A percentile compares a stretch with the other conserved stretches of the same genome.
Evolutionary conservation across 1,140 invertebrate species (phyloP).

Genomic region (Bombyx mandarina): DNA sequence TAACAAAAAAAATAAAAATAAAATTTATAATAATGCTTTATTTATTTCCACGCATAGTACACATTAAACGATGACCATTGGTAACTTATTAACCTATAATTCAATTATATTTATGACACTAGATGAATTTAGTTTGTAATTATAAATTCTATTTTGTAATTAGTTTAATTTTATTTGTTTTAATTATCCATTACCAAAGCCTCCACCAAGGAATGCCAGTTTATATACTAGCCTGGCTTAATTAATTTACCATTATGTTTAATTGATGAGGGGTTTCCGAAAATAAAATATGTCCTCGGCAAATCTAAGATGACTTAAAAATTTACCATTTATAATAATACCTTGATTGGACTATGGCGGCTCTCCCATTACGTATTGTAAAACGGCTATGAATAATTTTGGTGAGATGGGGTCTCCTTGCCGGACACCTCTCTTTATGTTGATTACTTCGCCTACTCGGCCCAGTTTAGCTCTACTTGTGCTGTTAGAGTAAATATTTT

Average conservation of each 20-base stretch:
- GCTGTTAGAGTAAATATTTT: slow-evolving; percentile 18
- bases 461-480: slow-evolving; percentile 20
- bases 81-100: no score
- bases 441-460: slow-evolving; percentile 8
- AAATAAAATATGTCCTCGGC: slow-evolving; percentile 11
- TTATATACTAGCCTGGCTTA: slow-evolving; percentile 13
- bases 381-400: slow-evolving; percentile 19
- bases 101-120: no score
- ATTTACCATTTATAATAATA: slow-evolving; percentile 20
- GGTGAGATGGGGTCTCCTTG: slow-evolving; percentile 18
- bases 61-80: no score
- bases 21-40: no score
- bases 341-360: slow-evolving; percentile 17
- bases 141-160: no score
- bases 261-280: slow-evolving; percentile 6
- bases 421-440: slow-evolving; percentile 16
- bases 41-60: no score
- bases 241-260: slow-evolving; percentile 18
- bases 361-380: slow-evolving; percentile 15
- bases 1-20: no score
- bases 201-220: neutral
- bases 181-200: no score
- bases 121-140: no score
- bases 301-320: slow-evolving; percentile 16
- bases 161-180: no score